Evolutionary conservation across 2,888 invertebrate species (phyloP), one percentile per base, ranked within the genome.

Genomic region (Calephelis perditalis): DNA sequence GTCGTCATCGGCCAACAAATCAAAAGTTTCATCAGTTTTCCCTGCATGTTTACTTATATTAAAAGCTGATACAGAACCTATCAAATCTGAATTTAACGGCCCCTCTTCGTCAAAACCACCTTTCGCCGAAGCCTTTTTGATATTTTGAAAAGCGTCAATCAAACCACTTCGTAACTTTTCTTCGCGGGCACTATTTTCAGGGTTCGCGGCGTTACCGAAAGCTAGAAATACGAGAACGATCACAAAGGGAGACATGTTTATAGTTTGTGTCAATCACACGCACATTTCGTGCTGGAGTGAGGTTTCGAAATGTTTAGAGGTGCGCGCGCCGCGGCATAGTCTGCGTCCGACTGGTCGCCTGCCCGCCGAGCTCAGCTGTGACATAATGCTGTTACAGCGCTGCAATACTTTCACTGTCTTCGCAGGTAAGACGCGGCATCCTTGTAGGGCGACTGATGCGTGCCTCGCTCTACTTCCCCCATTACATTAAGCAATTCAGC

Each of bases 141-240:
- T 90, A 67, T 74, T 88, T 67, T 90, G 90, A 69, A 90, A 90
- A 60, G 90, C 90, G 69, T 90, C 89, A 47, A 90, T 89, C 59
- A 90, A 70, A 61, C 73, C 90, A 69, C 84, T 89, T 12, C 90
- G 71, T 0, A 90, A 74, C 69, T 84, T 86, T 67, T 87, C 90
- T 62, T 90, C 90, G 36, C 90, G 74, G 37, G 79, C 82, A 68
- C 75, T 79, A 45, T 71, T 77, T 61, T 76, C 82, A 63, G 73
- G 73, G 56, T 72, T 68, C 8, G 76, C 73, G 70, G 84, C 83
- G 49, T 75, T 78, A 67, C 79, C 74, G 65, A 77, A 72, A 63
- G 78, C 79, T 36, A 77, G 84, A 81, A 86, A 73, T 57, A 73
- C 61, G 55, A 74, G 59, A 63, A 86, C 66, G 68, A 83, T 66